Evolutionary conservation across 2,888 invertebrate genomes (phyloP), one percentile per base, ranked within the genome.

Genomic region (Protula sp.): DNA sequence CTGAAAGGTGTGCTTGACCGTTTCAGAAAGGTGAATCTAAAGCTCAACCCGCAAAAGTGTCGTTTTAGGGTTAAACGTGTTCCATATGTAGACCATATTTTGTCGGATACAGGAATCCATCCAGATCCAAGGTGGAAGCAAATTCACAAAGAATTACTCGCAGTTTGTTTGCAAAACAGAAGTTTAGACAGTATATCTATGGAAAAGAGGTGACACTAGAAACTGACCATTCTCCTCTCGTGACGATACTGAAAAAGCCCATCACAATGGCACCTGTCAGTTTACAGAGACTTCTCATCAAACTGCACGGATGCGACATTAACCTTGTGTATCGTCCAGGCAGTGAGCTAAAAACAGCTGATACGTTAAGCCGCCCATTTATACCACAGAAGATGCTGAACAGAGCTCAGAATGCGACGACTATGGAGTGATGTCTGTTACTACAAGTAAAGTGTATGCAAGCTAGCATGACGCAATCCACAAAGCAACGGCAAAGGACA

Each of bases 261-360:
- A 29, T 67, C 9, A 14, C 9, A 14, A 48, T 55, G 47, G 65
- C 64, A 27, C 68, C 64, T 24, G 55, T 47, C 45, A 31, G 70
- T 9, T 55, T 71, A 5, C 69, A 70, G 57, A 47, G 64, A n/a
- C 68, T 72, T 67, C 28, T 69, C 14, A 54, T 72, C 22, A 54
- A 61, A 22, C 31, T 65, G 3, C 70, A 67, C 48, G 52, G 52
- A 47, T 69, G 62, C 58, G 62, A 69, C 29, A 54, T 62, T 22
- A 30, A 51, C 2, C 56, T 66, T 14, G 22, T 26, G 38, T 64
- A 68, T 54, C 62, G 51, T 29, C 58, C 54, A 38, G 67, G 67
- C 1, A 62, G 45, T 53, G 57, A 68, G 27, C 63, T 67, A 60
- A 48, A 56, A n/a, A 58, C 65, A 9, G 63, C 61, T 4, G 68